Base-by-base conservation (phyloP, 2,797 vertebrate genomes). In the Brachyrhaphis roseni region DNA sequence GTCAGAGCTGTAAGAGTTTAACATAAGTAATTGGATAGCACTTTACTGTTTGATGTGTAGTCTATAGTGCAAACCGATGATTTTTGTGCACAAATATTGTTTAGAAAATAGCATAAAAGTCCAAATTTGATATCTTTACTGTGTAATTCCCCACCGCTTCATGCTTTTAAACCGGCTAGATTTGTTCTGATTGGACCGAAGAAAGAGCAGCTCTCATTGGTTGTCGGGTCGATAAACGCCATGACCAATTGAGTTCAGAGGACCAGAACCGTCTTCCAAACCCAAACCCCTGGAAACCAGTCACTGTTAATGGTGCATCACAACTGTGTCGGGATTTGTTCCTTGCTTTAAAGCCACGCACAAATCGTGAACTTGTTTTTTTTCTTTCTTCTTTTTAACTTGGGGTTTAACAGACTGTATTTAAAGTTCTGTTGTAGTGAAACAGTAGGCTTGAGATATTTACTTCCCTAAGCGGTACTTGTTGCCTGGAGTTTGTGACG, bases 381-480 rank as follows among this genome's bases (percentile, higher is more conserved):
- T 2, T 18, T 8, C 18, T 5, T 62, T 64, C 6, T 18, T 66
- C 36, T 71, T 71, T 71, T 45, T 45, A 16, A 20, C 75, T 77
- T 78, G 11, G 11, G 49, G 34, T 82, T 80, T n/a, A 70, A 80
- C 83, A 77, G 77, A 80, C 84, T 86, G 79, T 78, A 49, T 79
- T 43, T 74, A 75, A 64, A 55, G 72, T 79, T 78, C 26, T 41
- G 46, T 20, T 62, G 57, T 3, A 45, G 68, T 15, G 26, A 28
- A 71, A 31, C 68, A n/a, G 68, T 28, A 34, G 59, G 46, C 51
- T 68, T 8, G 31, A 81, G 62, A 47, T 62, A 76, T 75, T 66
- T 81, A 78, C 36, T 26, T 76, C 80, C 62, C 15, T 49, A 87
- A 89, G 86, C 80, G 94, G 92, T 94, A 94, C 92, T 87, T 79